These are phyloP conservation scores for Adelges cooleyi DNA, from an alignment of 1,140 invertebrate species.

Conservation along the genomic window DNA sequence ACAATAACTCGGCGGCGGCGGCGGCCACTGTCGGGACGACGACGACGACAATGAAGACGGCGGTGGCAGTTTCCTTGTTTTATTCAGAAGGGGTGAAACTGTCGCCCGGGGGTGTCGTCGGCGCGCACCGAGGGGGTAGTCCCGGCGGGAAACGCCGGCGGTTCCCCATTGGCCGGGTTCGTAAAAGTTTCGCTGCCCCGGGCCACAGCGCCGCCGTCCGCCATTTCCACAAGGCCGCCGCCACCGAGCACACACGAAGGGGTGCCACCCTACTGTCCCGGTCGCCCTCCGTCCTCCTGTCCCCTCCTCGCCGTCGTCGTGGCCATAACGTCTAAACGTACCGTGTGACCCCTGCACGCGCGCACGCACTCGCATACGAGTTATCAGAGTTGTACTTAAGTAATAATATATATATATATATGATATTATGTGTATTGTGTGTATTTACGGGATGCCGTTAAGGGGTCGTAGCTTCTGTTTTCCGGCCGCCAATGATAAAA, in stretches of 20 bases:
- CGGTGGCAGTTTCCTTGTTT: conserved; percentile 17
- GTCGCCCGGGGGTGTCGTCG: conserved; percentile 17
- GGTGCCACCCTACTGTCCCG: neutral
- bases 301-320: neutral
- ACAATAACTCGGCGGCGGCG: neutral
- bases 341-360: no score
- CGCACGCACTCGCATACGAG: no score
- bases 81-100: conserved; percentile 17
- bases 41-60: neutral
- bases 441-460: no score
- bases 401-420: no score
- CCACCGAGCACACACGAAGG: no score
- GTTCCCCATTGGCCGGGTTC: conserved; percentile 26
- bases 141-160: conserved; percentile 17
- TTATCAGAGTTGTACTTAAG: no score
- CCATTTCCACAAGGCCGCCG: neutral
- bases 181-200: conserved; percentile 21
- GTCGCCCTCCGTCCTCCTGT: neutral
- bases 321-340: no score
- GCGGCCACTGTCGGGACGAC: neutral
- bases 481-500: no score
- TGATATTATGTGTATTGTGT: no score
- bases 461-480: no score
- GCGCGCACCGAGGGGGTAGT: neutral
- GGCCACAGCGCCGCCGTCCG: neutral